phyloP scores from a whole-genome alignment of 2,888 invertebrate genomes.

The Busseola fusca region DNA sequence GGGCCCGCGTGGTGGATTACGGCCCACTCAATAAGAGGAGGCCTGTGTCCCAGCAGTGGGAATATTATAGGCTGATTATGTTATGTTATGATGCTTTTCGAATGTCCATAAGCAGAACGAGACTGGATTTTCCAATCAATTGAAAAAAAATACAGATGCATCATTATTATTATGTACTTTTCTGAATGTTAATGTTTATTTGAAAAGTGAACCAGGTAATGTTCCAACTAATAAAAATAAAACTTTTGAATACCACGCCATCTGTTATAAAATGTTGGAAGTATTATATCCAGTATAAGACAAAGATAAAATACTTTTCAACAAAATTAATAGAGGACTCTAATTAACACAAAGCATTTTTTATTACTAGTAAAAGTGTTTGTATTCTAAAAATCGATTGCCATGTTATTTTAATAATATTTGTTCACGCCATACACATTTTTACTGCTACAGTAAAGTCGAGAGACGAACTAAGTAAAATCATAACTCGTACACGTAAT shows the following conservation, averaged over 20 bases:
- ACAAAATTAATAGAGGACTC: slow-evolving; percentile 22
- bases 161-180: too few species aligned
- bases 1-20: too few species aligned
- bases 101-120: too few species aligned
- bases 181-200: too few species aligned
- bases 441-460: neutral
- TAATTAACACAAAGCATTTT: neutral
- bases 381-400: neutral
- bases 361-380: fast-evolving
- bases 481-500: neutral
- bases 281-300: neutral
- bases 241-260: slow-evolving; percentile 13
- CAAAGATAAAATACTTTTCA: neutral
- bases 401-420: fast-evolving
- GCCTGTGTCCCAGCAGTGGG: too few species aligned
- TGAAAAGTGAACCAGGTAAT: too few species aligned
- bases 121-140: too few species aligned
- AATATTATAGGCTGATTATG: too few species aligned
- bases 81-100: too few species aligned
- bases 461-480: neutral
- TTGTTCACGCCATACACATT: neutral
- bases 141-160: too few species aligned
- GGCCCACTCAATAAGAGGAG: too few species aligned
- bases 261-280: slow-evolving; percentile 10
- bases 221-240: too few species aligned